Evolutionary conservation across 2,888 invertebrate genomes (phyloP), one percentile per base, ranked within the genome.

Genomic region (Ennomos erosarius): DNA sequence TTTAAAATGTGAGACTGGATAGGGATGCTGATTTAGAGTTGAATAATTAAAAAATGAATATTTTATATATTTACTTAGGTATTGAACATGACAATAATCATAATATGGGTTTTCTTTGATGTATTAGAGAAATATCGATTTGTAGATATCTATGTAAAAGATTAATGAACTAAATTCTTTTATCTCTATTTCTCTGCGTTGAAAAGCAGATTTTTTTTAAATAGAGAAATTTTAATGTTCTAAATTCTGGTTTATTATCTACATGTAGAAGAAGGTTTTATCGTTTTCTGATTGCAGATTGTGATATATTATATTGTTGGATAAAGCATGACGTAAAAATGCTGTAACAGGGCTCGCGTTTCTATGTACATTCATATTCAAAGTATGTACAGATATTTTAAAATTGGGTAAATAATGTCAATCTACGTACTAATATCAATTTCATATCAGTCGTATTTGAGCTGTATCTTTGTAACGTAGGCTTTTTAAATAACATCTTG

Each of bases 361-460:
- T 59, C 48, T 76, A 70, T 83, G 81, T n/a, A n/a, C n/a, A n/a
- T n/a, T n/a, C n/a, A n/a, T n/a, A n/a, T n/a, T n/a, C n/a, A n/a
- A n/a, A n/a, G n/a, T n/a, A n/a, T n/a, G n/a, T 85, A 85, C 81
- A 84, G 79, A 75, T 78, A 75, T 78, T 78, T 72, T 69, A 62
- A 68, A 71, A 68, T 64, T 85, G 83, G 84, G 82, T 86, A 87
- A 87, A 83, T 84, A 81, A 88, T 84, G 89, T 90, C 89, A 90
- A 89, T 90, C 84, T 77, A 76, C 74, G 71, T 82, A 81, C 75
- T 82, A 76, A 88, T 90, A 91, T 89, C 89, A 87, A 89, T 89
- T 89, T 88, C 90, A 91, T 91, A 91, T 90, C 90, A 89, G 74
- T 78, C 72, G 76, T 78, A 64, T 78, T 74, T 77, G 78, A 75